Evolutionary conservation across 2,113 vertebrate genomes (phyloP), one percentile per base, ranked within the genome.

Genomic region (Hiodon alosoides): DNA sequence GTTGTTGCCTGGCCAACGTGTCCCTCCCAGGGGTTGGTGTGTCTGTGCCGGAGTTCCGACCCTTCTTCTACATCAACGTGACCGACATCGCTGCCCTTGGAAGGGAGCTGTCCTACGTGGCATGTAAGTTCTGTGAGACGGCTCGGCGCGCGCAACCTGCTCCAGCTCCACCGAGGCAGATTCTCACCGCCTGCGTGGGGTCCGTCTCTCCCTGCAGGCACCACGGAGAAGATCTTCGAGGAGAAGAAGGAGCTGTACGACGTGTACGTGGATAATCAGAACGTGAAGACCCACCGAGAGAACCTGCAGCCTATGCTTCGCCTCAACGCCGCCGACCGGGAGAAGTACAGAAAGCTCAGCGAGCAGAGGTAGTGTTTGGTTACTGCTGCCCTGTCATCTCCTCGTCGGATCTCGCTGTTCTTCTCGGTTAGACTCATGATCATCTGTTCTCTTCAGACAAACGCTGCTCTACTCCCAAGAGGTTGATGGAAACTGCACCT

Each of bases 161-260:
- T 8, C 3, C 51, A 3, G 10, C 13, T 16, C 13, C 2, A 7
- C 7, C 55, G 2, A 53, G 14, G 60, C 7, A 47, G 8, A 64
- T 61, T n/a, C 7, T 74, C 7, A 67, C 17, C 65, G 52, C 67
- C 11, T 50, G 4, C 59, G 51, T 81, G 2, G 90, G 90, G 83
- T 91, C 87, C 13, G 50, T 57, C 73, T 78, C 8, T 52, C 8
- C 47, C 16, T 79, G 74, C 81, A 98, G 96, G 97, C 86, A 99
- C 97, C 67, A 99, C 96, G 1, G 96, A 99, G 90, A 99, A 98
- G 90, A 98, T 99, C 55, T 99, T 99, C 61, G 96, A 98, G 88
- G 94, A 98, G 79, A 99, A 99, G 81, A 94, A 87, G 71, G 94
- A 95, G 31, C 92, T 99, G 64, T 98, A 99, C 0, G 96, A 98